Conservation (phyloP, 2,888 invertebrate species). For the Diloba caeruleocephala region DNA sequence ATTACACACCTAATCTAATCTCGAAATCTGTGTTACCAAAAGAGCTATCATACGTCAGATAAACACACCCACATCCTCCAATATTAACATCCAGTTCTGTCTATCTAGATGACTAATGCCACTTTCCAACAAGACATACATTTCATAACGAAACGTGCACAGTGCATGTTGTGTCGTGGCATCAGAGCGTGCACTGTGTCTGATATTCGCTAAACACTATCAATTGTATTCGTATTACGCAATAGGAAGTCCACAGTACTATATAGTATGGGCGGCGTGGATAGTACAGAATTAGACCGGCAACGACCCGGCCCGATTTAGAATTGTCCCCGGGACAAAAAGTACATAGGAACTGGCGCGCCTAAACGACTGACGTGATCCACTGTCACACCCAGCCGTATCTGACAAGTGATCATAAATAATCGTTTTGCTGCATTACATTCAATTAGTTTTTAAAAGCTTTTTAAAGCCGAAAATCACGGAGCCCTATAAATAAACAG, state of each 20-base stretch:
- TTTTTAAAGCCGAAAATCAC: too few species aligned
- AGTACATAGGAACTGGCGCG: slow-evolving; percentile 75
- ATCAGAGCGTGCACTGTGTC: slow-evolving; percentile 36
- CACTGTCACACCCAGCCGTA: slow-evolving; percentile 54
- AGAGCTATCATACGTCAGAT: slow-evolving; percentile 52
- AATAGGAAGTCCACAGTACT: slow-evolving; percentile 77
- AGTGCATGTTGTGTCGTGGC: slow-evolving; percentile 23
- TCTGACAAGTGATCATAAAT: too few species aligned
- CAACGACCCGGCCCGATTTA: slow-evolving; percentile 81
- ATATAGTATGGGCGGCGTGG: slow-evolving; percentile 55
- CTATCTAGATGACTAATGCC: slow-evolving; percentile 52
- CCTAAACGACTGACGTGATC: slow-evolving; percentile 67
- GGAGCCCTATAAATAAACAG: too few species aligned
- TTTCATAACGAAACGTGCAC: slow-evolving; percentile 32
- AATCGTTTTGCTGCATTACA: too few species aligned
- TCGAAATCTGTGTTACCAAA: slow-evolving; percentile 53
- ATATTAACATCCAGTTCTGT: slow-evolving; percentile 41
- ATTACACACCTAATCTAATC: slow-evolving; percentile 55
- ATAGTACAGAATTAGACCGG: slow-evolving; percentile 78
- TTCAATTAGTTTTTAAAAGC: too few species aligned
- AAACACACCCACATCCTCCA: slow-evolving; percentile 54
- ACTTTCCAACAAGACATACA: slow-evolving; percentile 45
- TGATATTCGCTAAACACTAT: slow-evolving; percentile 46
- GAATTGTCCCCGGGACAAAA: slow-evolving; percentile 83
- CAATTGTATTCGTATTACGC: slow-evolving; percentile 76